Conservation (phyloP, 2,797 vertebrate species). For the Sebastes diaconus region DNA sequence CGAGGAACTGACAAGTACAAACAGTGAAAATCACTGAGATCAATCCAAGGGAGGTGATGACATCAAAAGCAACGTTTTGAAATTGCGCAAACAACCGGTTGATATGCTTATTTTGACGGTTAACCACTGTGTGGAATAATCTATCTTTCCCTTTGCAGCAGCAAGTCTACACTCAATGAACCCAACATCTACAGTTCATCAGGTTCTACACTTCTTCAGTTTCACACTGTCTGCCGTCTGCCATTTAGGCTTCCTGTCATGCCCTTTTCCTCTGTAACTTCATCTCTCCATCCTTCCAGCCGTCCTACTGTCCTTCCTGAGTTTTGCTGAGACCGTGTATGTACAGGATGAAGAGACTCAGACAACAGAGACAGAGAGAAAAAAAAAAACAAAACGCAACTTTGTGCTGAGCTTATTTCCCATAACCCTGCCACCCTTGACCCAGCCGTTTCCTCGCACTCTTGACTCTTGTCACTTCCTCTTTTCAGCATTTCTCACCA, state of each 20-base stretch:
- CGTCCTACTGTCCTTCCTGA: slow-evolving; percentile 52
- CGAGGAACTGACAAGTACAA: neutral
- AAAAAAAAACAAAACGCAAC: slow-evolving; percentile 14
- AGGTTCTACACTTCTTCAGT: slow-evolving; percentile 23
- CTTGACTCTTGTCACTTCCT: slow-evolving; percentile 36
- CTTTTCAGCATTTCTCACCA: slow-evolving; percentile 30
- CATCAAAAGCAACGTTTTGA: neutral
- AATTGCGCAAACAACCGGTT: neutral
- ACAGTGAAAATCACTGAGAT: neutral
- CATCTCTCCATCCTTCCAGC: slow-evolving; percentile 43
- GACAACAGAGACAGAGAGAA: slow-evolving; percentile 1
- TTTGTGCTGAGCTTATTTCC: slow-evolving; percentile 71
- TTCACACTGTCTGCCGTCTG: slow-evolving; percentile 32
- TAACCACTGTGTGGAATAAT: neutral
- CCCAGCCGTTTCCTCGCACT: slow-evolving; percentile 74
- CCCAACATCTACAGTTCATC: slow-evolving; percentile 16
- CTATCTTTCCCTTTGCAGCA: neutral
- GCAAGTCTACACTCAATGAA: slow-evolving; percentile 34
- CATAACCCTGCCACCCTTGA: slow-evolving; percentile 69
- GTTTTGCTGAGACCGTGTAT: slow-evolving; percentile 48
- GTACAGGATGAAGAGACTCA: slow-evolving; percentile 31
- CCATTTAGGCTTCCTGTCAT: slow-evolving; percentile 39
- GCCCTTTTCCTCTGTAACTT: slow-evolving; percentile 48
- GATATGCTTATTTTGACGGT: neutral
- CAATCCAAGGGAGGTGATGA: neutral